Evolutionary conservation across 2,888 invertebrate genomes (phyloP).

Genomic region (Petrolisthes manimaculis): DNA sequence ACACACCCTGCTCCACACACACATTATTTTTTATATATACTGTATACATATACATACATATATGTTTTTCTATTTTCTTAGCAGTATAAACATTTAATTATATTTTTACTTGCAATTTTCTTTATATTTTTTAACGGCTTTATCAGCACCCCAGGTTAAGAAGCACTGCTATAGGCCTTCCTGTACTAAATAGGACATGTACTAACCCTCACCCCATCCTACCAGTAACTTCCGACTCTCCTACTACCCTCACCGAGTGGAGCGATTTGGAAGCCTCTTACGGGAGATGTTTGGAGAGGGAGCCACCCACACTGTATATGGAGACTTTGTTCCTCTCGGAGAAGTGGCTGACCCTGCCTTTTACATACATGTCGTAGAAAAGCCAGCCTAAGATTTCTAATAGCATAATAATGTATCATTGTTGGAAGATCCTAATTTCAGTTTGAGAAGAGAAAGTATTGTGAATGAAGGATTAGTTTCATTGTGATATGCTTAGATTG

Average conservation of each 20-base stretch:
- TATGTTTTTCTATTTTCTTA: too few species aligned
- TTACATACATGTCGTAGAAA: conserved; percentile 86
- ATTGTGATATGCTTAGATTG: too few species aligned
- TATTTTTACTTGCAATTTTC: too few species aligned
- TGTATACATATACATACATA: not conserved
- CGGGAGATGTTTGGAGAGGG: conserved; percentile 78
- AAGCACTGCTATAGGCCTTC: too few species aligned
- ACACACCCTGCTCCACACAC: too few species aligned
- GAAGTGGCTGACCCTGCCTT: conserved; percentile 80
- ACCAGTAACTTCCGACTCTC: conserved; percentile 85
- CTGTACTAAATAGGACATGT: too few species aligned
- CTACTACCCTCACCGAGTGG: conserved; percentile 86
- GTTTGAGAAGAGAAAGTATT: too few species aligned
- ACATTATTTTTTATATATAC: not conserved
- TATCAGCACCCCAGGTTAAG: not conserved
- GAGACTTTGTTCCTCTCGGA: conserved; percentile 82
- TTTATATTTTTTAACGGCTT: too few species aligned
- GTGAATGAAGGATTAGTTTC: too few species aligned
- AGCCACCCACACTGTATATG: conserved; percentile 80
- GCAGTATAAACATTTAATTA: too few species aligned
- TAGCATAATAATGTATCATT: conserved; percentile 17
- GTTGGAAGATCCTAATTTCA: not conserved
- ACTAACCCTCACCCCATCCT: not conserved
- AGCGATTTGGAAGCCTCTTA: conserved; percentile 80
- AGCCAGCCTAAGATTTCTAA: conserved; percentile 68